These are phyloP conservation scores for Hofmannophila pseudospretella DNA, from an alignment of 2,888 invertebrate species.

Conservation along the genomic window DNA sequence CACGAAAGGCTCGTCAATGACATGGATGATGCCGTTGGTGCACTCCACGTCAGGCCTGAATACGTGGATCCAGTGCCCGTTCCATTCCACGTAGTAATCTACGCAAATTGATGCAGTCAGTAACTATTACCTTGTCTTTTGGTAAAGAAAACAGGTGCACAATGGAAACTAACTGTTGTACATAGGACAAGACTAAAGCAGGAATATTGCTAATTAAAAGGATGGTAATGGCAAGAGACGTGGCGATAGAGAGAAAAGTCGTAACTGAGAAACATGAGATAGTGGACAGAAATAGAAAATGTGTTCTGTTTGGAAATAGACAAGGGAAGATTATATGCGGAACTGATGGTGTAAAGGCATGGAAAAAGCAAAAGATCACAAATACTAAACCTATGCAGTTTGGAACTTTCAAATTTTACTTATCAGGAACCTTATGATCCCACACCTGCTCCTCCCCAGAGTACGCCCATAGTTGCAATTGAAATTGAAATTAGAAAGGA, in stretches of 20 bases:
- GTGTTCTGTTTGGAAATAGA: no score
- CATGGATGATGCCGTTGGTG: constrained; percentile 97
- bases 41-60: constrained; percentile 95
- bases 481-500: neutral
- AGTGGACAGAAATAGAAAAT: neutral
- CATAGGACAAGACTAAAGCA: no score
- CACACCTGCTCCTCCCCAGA: no score
- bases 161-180: neutral
- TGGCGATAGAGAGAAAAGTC: neutral
- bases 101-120: constrained; percentile 24
- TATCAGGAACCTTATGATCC: no score
- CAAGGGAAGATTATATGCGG: no score
- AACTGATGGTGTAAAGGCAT: no score
- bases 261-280: neutral
- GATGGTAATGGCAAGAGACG: no score
- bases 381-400: no score
- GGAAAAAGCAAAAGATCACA: no score
- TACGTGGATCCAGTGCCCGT: constrained; percentile 88
- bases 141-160: neutral
- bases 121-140: no score
- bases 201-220: no score
- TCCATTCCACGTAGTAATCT: constrained; percentile 93
- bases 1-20: constrained; percentile 92
- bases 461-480: neutral
- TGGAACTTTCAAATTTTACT: no score